Percentiles rank a stretch among this genome's conserved stretches.
These are phyloP conservation scores for Orius insidiosus DNA, from an alignment of 1,140 invertebrate genomes.

Conservation along the genomic window DNA sequence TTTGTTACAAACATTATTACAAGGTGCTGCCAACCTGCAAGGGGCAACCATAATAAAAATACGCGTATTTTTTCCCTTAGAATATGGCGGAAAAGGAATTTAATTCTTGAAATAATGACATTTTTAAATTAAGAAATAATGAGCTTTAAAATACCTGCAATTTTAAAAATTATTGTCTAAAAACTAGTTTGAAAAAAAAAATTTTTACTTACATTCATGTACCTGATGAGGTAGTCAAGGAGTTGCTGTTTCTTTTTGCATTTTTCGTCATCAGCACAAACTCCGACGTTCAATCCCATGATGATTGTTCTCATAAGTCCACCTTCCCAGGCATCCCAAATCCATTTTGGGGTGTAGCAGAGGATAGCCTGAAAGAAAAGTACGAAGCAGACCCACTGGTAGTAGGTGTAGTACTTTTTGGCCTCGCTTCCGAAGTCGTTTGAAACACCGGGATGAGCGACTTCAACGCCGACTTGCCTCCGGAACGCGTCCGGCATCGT, in stretches of 20 bases:
- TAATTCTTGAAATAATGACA: too few species aligned
- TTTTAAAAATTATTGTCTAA: too few species aligned
- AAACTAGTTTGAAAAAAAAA: constrained; percentile 1
- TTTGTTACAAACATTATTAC: too few species aligned
- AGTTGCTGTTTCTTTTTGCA: constrained; percentile 57
- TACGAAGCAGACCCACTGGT: constrained; percentile 90
- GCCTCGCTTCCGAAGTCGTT: constrained; percentile 56
- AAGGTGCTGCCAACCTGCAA: too few species aligned
- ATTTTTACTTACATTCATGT: constrained; percentile 53
- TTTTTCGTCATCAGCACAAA: constrained; percentile 54
- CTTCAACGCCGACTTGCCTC: constrained; percentile 57
- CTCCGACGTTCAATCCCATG: constrained; percentile 63
- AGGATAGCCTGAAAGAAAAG: constrained; percentile 80
- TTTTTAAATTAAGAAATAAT: too few species aligned
- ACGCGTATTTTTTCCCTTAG: too few species aligned
- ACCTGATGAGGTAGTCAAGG: constrained; percentile 59
- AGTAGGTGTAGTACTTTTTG: constrained; percentile 59
- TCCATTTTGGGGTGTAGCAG: constrained; percentile 86
- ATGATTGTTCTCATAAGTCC: constrained; percentile 62
- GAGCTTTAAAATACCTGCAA: too few species aligned
- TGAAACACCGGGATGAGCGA: constrained; percentile 63
- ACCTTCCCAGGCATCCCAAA: constrained; percentile 76
- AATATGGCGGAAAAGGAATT: too few species aligned
- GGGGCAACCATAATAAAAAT: too few species aligned
- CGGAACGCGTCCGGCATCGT: constrained; percentile 76